Evolutionary conservation across 2,113 vertebrate species (phyloP).

Genomic region (Silurus glanis): DNA sequence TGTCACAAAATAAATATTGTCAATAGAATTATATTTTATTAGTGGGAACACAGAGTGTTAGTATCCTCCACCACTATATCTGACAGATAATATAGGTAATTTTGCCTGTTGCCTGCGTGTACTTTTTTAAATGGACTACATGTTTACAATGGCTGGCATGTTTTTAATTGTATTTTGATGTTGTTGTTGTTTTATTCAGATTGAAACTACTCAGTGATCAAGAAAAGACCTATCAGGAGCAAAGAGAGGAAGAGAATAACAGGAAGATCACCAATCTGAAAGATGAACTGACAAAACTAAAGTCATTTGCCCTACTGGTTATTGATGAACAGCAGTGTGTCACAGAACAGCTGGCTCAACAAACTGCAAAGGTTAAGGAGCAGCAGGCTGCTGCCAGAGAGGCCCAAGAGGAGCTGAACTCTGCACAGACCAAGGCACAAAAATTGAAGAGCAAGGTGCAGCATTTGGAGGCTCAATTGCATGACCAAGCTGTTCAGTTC

Average conservation of each 20-base stretch:
- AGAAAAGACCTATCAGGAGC: conserved; percentile 81
- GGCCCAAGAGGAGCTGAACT: conserved; percentile 80
- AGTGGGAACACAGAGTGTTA: no score
- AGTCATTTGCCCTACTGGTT: conserved; percentile 93
- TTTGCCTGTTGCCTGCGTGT: no score
- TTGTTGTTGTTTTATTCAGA: conserved; percentile 68
- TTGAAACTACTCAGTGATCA: conserved; percentile 90
- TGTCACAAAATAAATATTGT: no score
- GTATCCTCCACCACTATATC: no score
- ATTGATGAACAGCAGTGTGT: conserved; percentile 94
- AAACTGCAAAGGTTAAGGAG: conserved; percentile 83
- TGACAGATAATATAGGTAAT: no score
- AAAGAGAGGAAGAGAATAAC: conserved; percentile 84
- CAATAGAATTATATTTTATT: no score
- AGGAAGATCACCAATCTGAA: conserved; percentile 80
- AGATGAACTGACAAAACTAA: conserved; percentile 90
- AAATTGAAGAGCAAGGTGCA: conserved; percentile 83
- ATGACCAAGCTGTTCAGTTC: conserved; percentile 72
- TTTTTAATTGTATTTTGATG: background rate
- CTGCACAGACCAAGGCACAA: conserved; percentile 76
- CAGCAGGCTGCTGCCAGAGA: conserved; percentile 75
- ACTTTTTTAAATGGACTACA: no score
- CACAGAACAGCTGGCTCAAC: conserved; percentile 81
- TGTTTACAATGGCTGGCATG: background rate
- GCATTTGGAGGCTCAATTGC: conserved; percentile 82